These are phyloP conservation scores for Sesamia inferens DNA, from an alignment of 2,888 invertebrate genomes.

Conservation along the genomic window DNA sequence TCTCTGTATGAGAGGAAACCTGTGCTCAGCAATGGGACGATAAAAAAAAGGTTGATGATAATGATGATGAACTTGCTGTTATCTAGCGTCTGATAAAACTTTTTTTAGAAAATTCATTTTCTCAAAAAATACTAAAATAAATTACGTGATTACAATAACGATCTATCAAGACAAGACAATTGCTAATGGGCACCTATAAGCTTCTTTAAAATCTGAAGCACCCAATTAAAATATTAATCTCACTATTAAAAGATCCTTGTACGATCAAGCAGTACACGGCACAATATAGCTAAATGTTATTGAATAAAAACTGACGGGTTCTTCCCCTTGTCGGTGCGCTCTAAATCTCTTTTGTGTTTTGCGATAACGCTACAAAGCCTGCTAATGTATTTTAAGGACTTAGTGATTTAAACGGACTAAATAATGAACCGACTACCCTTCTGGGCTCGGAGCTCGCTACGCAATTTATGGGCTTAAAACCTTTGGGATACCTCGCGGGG, in stretches of 20 bases:
- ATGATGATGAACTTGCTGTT: neutral
- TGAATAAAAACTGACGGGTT: constrained; percentile 77
- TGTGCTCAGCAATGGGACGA: too few relatives aligned
- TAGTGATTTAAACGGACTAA: constrained; percentile 90
- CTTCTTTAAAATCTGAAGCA: constrained; percentile 10
- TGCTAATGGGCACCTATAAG: constrained; percentile 1
- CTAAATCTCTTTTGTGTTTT: constrained; percentile 89
- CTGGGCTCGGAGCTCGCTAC: constrained; percentile 69
- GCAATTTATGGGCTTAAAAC: constrained; percentile 85
- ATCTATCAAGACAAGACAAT: constrained; percentile 11
- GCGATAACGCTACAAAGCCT: constrained; percentile 89
- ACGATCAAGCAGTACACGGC: constrained; percentile 43
- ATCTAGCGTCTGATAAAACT: neutral
- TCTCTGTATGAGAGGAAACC: too few relatives aligned
- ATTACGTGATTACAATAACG: neutral
- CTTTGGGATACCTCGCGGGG: constrained; percentile 65
- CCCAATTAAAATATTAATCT: constrained; percentile 59
- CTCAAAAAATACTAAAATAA: neutral
- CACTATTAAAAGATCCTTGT: constrained; percentile 46
- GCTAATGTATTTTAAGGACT: constrained; percentile 90
- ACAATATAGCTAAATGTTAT: constrained; percentile 73
- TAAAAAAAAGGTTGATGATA: too few relatives aligned
- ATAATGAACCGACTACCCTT: constrained; percentile 89
- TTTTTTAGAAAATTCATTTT: neutral
- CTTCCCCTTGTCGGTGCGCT: constrained; percentile 75